phyloP scores from a whole-genome alignment of 1,140 invertebrate species.

The Ooceraea biroi region DNA sequence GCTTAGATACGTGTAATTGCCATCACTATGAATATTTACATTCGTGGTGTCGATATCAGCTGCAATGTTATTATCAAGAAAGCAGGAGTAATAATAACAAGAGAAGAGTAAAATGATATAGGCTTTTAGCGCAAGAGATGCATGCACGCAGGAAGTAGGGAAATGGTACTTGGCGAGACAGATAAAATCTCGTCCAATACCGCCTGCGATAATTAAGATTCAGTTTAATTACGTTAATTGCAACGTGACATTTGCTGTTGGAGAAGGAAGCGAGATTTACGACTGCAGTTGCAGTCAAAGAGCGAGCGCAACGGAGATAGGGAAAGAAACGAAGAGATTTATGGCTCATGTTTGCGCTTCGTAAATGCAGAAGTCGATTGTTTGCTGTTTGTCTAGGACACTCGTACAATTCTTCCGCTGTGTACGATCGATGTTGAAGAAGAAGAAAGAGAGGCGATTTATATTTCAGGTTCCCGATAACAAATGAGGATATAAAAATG shows the following conservation, averaged over 20 bases:
- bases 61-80: neutral
- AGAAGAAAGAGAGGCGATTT: conserved; percentile 13
- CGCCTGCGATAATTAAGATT: conserved; percentile 55
- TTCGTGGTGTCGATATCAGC: neutral
- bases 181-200: conserved; percentile 48
- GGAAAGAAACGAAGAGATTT: conserved; percentile 58
- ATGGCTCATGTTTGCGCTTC: conserved; percentile 57
- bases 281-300: conserved; percentile 49
- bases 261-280: conserved; percentile 36
- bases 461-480: conserved; percentile 29
- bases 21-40: neutral
- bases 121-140: conserved; percentile 5
- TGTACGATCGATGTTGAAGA: conserved; percentile 29
- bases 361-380: conserved; percentile 59
- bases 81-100: conserved; percentile 15
- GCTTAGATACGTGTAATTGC: neutral
- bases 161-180: conserved; percentile 12
- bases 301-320: conserved; percentile 26
- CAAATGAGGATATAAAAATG: neutral
- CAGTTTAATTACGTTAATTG: conserved; percentile 62
- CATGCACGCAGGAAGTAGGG: neutral
- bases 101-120: neutral
- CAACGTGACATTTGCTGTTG: conserved; percentile 45
- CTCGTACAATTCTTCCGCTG: conserved; percentile 34
- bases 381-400: conserved; percentile 50